A percentile compares a stretch with the other conserved stretches of the same genome.
phyloP scores from a whole-genome alignment of 1,140 invertebrate genomes.

The Drosophila setifemur region DNA sequence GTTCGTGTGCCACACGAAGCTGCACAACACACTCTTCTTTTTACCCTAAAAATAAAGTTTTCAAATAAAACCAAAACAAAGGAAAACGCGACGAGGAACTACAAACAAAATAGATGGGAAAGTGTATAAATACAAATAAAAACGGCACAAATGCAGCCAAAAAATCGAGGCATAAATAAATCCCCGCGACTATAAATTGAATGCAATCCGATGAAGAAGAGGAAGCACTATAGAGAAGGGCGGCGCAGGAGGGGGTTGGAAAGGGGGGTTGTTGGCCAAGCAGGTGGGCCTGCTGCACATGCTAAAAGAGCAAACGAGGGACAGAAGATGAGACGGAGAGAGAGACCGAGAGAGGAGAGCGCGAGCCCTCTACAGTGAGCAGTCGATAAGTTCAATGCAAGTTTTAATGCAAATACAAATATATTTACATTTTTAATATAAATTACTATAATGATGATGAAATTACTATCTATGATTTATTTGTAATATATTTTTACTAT shows the following conservation, averaged over 20 bases:
- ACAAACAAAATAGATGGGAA: slow-evolving; percentile 1
- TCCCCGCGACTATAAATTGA: slow-evolving; percentile 44
- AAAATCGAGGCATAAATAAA: slow-evolving; percentile 39
- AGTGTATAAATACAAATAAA: neutral
- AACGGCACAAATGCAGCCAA: slow-evolving; percentile 33
- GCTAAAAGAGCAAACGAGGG: too few species aligned
- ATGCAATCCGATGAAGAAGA: slow-evolving; percentile 22
- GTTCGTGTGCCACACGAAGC: slow-evolving; percentile 33
- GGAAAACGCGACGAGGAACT: slow-evolving; percentile 8
- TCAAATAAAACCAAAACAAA: slow-evolving; percentile 39
- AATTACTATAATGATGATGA: too few species aligned
- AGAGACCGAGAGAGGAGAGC: neutral
- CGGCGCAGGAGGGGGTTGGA: neutral
- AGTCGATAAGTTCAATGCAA: neutral
- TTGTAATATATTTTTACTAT: neutral
- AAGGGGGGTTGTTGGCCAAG: slow-evolving; percentile 6
- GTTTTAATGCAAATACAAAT: neutral
- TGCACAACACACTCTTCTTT: slow-evolving; percentile 23
- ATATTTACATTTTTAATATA: too few species aligned
- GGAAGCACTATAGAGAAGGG: neutral
- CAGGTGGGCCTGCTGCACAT: slow-evolving; percentile 47
- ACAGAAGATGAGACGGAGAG: too few species aligned
- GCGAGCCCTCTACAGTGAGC: neutral
- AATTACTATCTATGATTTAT: neutral
- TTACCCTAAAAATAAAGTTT: slow-evolving; percentile 41